These are phyloP conservation scores for Plagodis dolabraria DNA, from an alignment of 2,888 invertebrate species.

Conservation along the genomic window DNA sequence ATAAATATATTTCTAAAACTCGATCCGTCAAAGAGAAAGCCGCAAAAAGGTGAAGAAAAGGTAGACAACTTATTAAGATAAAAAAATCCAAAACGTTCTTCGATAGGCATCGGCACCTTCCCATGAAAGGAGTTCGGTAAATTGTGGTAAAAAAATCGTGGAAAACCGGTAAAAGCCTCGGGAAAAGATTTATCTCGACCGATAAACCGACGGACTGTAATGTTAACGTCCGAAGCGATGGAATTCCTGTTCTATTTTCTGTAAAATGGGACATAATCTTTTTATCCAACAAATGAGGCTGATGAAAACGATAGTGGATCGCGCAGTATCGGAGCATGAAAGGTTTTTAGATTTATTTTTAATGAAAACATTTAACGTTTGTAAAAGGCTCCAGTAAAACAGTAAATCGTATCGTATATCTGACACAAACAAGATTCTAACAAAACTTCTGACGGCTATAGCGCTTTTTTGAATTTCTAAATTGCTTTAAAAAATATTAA, in stretches of 20 bases:
- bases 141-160: conserved; percentile 31
- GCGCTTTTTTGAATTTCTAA: no score
- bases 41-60: conserved; percentile 2
- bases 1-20: conserved; percentile 8
- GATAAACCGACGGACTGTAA: conserved; percentile 40
- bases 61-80: conserved; percentile 14
- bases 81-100: conserved; percentile 10
- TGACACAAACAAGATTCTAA: no score
- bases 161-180: conserved; percentile 46
- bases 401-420: no score
- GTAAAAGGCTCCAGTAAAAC: no score
- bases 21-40: conserved; percentile 8
- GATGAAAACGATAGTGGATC: conserved; percentile 17
- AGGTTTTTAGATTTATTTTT: no score
- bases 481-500: no score
- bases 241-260: conserved; percentile 26
- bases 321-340: conserved; percentile 2
- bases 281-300: conserved; percentile 23
- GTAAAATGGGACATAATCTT: conserved; percentile 24
- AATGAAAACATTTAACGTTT: no score
- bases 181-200: conserved; percentile 47
- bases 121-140: conserved; percentile 40
- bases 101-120: conserved; percentile 19
- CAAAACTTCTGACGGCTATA: no score
- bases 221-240: conserved; percentile 14